A percentile compares a stretch with the other conserved stretches of the same genome.
These are phyloP conservation scores for Carpatolechia fugitivella DNA, from an alignment of 2,888 invertebrate genomes.

Conservation along the genomic window DNA sequence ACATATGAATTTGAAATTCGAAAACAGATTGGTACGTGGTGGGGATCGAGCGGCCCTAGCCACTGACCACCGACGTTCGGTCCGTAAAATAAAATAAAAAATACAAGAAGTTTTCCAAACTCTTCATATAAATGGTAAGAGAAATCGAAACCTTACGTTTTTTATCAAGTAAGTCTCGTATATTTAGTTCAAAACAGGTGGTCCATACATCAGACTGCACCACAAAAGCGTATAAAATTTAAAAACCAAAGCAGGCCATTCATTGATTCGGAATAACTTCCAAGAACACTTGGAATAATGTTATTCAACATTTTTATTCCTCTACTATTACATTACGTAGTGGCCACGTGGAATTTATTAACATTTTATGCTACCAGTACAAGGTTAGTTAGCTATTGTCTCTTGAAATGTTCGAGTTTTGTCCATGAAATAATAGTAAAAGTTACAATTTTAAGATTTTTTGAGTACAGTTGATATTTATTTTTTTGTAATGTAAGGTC, in stretches of 20 bases:
- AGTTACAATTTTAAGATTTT: too few species aligned
- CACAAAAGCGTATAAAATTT: slow-evolving; percentile 12
- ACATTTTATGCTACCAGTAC: slow-evolving; percentile 36
- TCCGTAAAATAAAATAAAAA: too few species aligned
- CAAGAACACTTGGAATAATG: slow-evolving; percentile 54
- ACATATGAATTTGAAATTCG: too few species aligned
- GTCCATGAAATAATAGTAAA: not conserved
- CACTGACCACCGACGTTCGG: too few species aligned
- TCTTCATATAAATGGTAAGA: too few species aligned
- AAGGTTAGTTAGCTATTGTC: slow-evolving; percentile 23
- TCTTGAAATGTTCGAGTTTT: not conserved
- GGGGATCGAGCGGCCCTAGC: too few species aligned
- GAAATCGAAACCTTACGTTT: too few species aligned
- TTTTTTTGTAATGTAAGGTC: too few species aligned
- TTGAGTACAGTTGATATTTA: too few species aligned
- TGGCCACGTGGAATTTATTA: slow-evolving; percentile 48
- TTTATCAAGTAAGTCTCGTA: too few species aligned
- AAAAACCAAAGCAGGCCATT: slow-evolving; percentile 33
- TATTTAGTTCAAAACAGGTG: not conserved
- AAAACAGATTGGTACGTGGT: too few species aligned
- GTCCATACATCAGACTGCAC: not conserved
- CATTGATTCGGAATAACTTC: slow-evolving; percentile 58
- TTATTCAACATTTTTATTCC: slow-evolving; percentile 56
- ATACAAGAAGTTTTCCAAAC: too few species aligned
- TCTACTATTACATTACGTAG: slow-evolving; percentile 38